These are phyloP conservation scores for Sogatella furcifera DNA, from an alignment of 1,140 invertebrate genomes.

Conservation along the genomic window DNA sequence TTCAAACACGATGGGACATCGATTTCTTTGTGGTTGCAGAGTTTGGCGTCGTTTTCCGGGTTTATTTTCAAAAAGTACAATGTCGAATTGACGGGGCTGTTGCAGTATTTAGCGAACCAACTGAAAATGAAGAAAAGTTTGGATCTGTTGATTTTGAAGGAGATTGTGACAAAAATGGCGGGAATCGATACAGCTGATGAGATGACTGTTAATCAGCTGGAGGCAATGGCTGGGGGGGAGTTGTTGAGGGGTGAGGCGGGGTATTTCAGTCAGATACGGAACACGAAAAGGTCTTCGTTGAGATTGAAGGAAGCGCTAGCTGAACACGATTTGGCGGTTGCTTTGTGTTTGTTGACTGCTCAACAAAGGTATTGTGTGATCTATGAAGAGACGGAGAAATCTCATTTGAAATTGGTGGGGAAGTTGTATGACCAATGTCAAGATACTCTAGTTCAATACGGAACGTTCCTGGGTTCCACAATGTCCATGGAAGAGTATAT, in stretches of 20 bases:
- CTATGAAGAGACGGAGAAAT: constrained; percentile 73
- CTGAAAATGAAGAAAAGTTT: constrained; percentile 91
- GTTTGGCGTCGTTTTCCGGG: constrained; percentile 87
- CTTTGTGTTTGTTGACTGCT: constrained; percentile 88
- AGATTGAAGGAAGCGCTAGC: constrained; percentile 92
- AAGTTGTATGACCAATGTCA: constrained; percentile 70
- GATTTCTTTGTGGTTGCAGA: constrained; percentile 89
- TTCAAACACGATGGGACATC: constrained; percentile 86
- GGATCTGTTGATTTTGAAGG: constrained; percentile 90
- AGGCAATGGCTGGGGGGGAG: constrained; percentile 94
- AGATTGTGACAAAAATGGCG: constrained; percentile 98
- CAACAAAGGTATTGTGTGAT: constrained; percentile 93
- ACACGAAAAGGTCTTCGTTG: constrained; percentile 90
- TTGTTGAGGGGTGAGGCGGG: constrained; percentile 88
- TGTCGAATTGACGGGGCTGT: constrained; percentile 86
- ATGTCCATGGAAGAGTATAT: constrained; percentile 92
- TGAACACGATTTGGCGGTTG: constrained; percentile 83
- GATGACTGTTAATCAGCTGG: constrained; percentile 90
- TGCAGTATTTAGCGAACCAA: constrained; percentile 96
- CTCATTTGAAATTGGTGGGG: constrained; percentile 86
- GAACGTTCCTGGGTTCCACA: constrained; percentile 86
- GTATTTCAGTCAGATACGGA: constrained; percentile 93
- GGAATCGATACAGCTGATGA: constrained; percentile 95
- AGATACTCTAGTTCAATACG: constrained; percentile 96
- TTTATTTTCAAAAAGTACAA: constrained; percentile 95